A percentile compares a stretch with the other conserved stretches of the same genome.
phyloP scores from a whole-genome alignment of 2,797 vertebrate species.

The Synanceia verrucosa region DNA sequence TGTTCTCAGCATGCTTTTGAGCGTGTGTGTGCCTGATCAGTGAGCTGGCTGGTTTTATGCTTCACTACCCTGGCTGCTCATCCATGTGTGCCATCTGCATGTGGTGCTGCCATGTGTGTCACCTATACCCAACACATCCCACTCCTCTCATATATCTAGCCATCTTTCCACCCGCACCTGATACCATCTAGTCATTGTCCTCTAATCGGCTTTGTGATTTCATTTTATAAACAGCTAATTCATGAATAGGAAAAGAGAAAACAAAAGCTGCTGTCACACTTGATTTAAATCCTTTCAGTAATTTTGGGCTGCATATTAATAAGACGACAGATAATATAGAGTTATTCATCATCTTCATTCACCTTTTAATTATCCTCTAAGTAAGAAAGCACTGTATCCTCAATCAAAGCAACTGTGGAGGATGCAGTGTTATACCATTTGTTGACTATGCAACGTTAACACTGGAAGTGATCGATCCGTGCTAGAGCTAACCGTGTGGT shows the following conservation, averaged over 20 bases:
- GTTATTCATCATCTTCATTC: constrained; percentile 58
- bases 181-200: constrained; percentile 45
- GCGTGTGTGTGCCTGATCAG: constrained; percentile 53
- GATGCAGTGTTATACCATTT: constrained; percentile 59
- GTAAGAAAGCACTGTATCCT: constrained; percentile 46
- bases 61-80: constrained; percentile 76
- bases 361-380: constrained; percentile 64
- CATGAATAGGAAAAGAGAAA: constrained; percentile 36
- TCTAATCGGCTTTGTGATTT: constrained; percentile 29
- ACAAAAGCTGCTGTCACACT: constrained; percentile 33
- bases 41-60: constrained; percentile 74
- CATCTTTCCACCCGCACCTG: constrained; percentile 60
- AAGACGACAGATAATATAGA: constrained; percentile 18
- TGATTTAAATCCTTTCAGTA: constrained; percentile 55
- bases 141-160: constrained; percentile 59
- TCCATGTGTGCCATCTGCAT: constrained; percentile 80
- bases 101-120: constrained; percentile 78
- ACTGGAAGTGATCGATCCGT: constrained; percentile 72
- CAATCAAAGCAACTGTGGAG: constrained; percentile 49
- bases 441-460: constrained; percentile 69
- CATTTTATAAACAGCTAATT: constrained; percentile 39
- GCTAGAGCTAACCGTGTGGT: constrained; percentile 76
- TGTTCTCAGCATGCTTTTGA: constrained; percentile 66
- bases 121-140: constrained; percentile 71
- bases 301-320: constrained; percentile 52